Base-by-base conservation (phyloP, 2,888 invertebrate genomes). In the Pediacus dermestoides region DNA sequence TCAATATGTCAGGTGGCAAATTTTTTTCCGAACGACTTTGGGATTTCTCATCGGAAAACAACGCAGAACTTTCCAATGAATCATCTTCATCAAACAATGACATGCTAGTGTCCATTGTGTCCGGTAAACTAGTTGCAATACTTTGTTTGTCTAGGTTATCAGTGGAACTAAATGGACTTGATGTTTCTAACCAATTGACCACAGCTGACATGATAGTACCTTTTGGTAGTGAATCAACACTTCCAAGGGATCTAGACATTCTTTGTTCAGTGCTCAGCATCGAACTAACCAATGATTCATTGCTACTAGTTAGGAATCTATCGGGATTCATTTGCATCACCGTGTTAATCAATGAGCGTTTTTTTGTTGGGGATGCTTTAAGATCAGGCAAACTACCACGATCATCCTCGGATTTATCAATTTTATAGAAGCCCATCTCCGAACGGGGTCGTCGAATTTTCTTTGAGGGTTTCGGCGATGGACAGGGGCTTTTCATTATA, bases 401-500 rank as follows among this genome's bases (percentile, higher is more conserved):
- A 23, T 65, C 64, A 27, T 60, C 59, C 18, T 51, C 55, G 7
- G 42, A 22, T 39, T 30, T 34, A 26, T 56, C 50, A 16, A 47
- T 52, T 42, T 48, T 53, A 41, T 62, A 64, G 45, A 58, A 63
- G 34, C 63, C 66, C 56, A 67, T 48, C 30, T 66, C 68, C 2
- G 68, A 68, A 48, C 58, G 60, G 15, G 67, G 62, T 10, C 67
- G 56, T 44, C 57, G 59, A 21, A 43, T 55, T 40, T 44, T 53
- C 50, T 59, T 61, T 44, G 48, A 56, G 2, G 55, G 58, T 47
- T 55, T 57, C 4, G 69, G 70, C 2, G 68, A 67, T 34, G 63
- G 53, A 48, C 62, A 63, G n/a, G 68, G 70, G 50, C 69, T 70
- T 53, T 60, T 59, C 63, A 63, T 68, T 28, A 69, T 68, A 2